Evolutionary conservation across 2,888 invertebrate genomes (phyloP), one percentile per base, ranked within the genome.

Genomic region (Phyllotreta striolata): DNA sequence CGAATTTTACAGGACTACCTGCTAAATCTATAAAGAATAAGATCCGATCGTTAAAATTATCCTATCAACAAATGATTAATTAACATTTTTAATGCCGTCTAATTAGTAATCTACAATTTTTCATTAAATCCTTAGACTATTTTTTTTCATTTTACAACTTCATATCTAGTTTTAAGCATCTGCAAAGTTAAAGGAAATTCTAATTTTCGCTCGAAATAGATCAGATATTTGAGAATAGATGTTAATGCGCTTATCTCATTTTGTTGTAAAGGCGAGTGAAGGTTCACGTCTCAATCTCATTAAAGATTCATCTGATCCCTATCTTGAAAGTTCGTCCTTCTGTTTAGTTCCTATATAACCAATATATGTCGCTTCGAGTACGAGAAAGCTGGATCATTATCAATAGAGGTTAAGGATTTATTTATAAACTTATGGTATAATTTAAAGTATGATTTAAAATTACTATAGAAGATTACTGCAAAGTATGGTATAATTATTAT

Each of bases 1-100:
- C 90, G 77, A 91, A 90, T 74, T 87, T 84, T 7, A 90, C 89
- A 69, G 85, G 84, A 71, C 87, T 88, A 55, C 88, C 89, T 56
- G 87, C 88, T 49, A 85, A 79, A 82, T 90, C 90, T 90, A 82
- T 12, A 82, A 81, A 49, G 66, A 66, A 72, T 52, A 67, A 64
- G 13, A 54, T 8, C 43, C 24, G 49, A 4, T 52, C 37, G 5
- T 10, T n/a, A 41, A 41, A 41, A 24, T 24, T 24, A n/a, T n/a
- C n/a, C 24, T 24, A 24, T 24, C 24, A 24, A 1, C 24, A 24
- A 24, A 24, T 24, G 4, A 24, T 24, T 24, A 3, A 24, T 3
- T 24, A 1, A 24, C 1, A 24, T 24, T 3, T 24, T 3, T 24
- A 24, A n/a, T n/a, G n/a, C n/a, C n/a, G n/a, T n/a, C n/a, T n/a